Evolutionary conservation across 2,113 vertebrate species (phyloP).

Genomic region (Pseudopipra pipra): DNA sequence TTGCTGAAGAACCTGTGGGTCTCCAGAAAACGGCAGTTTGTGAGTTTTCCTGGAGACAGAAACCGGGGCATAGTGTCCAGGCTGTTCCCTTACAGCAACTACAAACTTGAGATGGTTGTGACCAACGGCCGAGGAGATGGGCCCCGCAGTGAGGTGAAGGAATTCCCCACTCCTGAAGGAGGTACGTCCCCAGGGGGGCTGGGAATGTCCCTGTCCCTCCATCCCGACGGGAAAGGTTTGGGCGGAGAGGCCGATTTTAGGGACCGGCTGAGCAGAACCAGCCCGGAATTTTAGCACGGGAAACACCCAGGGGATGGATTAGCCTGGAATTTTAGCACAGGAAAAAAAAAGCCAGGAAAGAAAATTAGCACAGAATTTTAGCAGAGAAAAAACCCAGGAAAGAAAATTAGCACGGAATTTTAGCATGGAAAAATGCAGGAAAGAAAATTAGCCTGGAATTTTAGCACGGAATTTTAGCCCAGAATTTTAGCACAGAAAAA

Average conservation of each 20-base stretch:
- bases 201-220: not conserved
- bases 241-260: not conserved
- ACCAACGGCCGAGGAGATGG: constrained; percentile 89
- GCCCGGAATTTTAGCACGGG: too few relatives aligned
- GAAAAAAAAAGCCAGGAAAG: too few relatives aligned
- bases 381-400: too few relatives aligned
- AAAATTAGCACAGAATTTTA: too few relatives aligned
- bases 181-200: constrained; percentile 71
- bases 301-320: too few relatives aligned
- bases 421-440: too few relatives aligned
- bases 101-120: constrained; percentile 94
- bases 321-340: too few relatives aligned
- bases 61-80: constrained; percentile 82
- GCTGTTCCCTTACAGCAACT: constrained; percentile 90
- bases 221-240: not conserved
- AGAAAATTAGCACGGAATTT: too few relatives aligned
- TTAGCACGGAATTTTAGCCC: too few relatives aligned
- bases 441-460: too few relatives aligned
- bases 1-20: constrained; percentile 87
- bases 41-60: constrained; percentile 82
- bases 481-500: too few relatives aligned
- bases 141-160: constrained; percentile 85
- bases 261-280: not conserved
- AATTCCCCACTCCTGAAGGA: constrained; percentile 92
- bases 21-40: constrained; percentile 84